Conservation (phyloP, 2,113 vertebrate genomes). For the Rhea pennata region DNA sequence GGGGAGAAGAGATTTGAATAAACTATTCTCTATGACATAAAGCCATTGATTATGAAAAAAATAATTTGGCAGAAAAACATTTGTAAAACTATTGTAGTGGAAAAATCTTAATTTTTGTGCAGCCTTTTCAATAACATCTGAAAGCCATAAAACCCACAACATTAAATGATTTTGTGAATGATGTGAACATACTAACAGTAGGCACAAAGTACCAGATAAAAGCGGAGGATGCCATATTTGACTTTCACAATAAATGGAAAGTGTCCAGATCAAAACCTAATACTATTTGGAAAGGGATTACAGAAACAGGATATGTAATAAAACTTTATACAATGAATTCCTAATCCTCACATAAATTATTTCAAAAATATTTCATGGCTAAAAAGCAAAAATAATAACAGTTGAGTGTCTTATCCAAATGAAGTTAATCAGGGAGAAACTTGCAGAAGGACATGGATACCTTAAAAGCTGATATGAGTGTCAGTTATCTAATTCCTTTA, state of each 20-base stretch:
- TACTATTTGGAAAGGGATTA: neutral
- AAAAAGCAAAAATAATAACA: neutral
- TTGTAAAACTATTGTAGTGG: neutral
- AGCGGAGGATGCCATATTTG: neutral
- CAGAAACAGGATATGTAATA: neutral
- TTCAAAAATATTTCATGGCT: neutral
- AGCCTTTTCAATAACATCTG: neutral
- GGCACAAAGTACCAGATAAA: neutral
- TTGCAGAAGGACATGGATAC: neutral
- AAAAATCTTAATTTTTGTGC: neutral
- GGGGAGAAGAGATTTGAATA: neutral
- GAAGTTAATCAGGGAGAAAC: neutral
- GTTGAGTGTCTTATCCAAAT: neutral
- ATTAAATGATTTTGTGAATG: neutral
- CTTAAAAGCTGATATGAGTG: neutral
- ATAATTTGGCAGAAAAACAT: neutral
- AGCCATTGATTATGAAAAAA: constrained; percentile 2
- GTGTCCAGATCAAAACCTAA: neutral
- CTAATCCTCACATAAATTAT: neutral
- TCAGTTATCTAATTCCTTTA: neutral
- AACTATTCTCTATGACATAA: neutral
- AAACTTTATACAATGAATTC: neutral
- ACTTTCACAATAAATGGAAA: neutral
- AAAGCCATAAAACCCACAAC: neutral
- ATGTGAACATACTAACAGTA: neutral